A percentile compares a stretch with the other conserved stretches of the same genome.
These are phyloP conservation scores for Euclidia mi DNA, from an alignment of 2,888 invertebrate genomes.

Conservation along the genomic window DNA sequence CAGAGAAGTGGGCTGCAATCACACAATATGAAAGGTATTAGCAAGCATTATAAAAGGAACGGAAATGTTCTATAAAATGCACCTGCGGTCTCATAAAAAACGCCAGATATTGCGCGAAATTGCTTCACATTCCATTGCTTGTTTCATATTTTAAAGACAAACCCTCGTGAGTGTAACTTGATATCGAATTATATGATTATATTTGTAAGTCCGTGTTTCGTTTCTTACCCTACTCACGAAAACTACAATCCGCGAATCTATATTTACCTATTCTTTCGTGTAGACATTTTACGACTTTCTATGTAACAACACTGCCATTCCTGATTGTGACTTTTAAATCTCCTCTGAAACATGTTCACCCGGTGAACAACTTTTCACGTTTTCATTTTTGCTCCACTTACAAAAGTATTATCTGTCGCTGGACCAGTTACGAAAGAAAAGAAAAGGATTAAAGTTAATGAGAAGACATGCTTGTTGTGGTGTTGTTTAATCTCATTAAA, in stretches of 20 bases:
- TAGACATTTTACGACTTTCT: conserved; percentile 34
- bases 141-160: conserved; percentile 62
- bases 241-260: conserved; percentile 60
- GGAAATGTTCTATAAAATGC: conserved; percentile 77
- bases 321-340: conserved; percentile 23
- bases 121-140: conserved; percentile 70
- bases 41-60: conserved; percentile 70
- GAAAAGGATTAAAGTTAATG: conserved; percentile 13
- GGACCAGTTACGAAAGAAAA: too few relatives aligned
- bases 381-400: conserved; percentile 21
- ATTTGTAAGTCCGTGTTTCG: conserved; percentile 63
- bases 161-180: conserved; percentile 56
- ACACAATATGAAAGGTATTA: conserved; percentile 68
- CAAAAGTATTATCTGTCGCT: conserved; percentile 8
- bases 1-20: conserved; percentile 33
- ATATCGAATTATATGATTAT: conserved; percentile 65
- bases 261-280: conserved; percentile 41
- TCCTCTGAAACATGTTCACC: conserved; percentile 3
- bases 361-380: conserved; percentile 11
- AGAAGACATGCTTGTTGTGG: not conserved
- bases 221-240: conserved; percentile 68
- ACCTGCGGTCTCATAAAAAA: conserved; percentile 81
- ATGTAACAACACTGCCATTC: conserved; percentile 25
- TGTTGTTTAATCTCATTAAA: conserved; percentile 13
- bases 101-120: conserved; percentile 68